Conservation (phyloP, 53 echinoderm and acorn worm genomes). For the Henricia sp. region DNA sequence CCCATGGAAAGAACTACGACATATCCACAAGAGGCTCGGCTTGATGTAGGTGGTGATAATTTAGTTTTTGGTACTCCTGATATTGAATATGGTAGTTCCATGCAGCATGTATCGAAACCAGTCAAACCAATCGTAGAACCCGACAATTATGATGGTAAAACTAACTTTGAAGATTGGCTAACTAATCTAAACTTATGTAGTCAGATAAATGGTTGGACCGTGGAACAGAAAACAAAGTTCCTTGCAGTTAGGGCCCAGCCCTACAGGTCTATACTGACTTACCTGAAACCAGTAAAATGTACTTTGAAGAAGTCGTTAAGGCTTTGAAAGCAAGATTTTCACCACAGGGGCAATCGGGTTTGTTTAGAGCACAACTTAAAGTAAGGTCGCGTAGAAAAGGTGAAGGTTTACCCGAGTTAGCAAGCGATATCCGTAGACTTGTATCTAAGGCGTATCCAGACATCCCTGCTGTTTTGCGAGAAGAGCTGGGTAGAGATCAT, state of each 20-base stretch:
- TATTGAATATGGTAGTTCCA: neutral
- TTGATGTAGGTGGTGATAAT: neutral
- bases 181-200: neutral
- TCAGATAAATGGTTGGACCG: constrained; percentile 10
- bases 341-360: constrained; percentile 5
- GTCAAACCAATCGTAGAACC: constrained; percentile 23
- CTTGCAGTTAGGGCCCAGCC: constrained; percentile 18
- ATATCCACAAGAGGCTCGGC: neutral
- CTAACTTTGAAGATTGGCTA: constrained; percentile 12
- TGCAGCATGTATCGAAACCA: constrained; percentile 1
- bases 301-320: neutral
- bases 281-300: neutral
- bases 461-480: neutral
- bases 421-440: constrained; percentile 26
- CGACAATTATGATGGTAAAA: constrained; percentile 31
- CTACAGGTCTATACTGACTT: constrained; percentile 18
- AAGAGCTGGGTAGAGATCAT: constrained; percentile 37
- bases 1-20: neutral
- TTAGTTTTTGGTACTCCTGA: neutral
- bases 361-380: constrained; percentile 21
- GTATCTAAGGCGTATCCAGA: constrained; percentile 34
- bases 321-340: constrained; percentile 27
- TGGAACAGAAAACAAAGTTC: constrained; percentile 15
- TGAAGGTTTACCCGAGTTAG: constrained; percentile 20
- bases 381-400: constrained; percentile 5